These are phyloP conservation scores for Seira ritae DNA, from an alignment of 2,888 invertebrate species.

Conservation along the genomic window DNA sequence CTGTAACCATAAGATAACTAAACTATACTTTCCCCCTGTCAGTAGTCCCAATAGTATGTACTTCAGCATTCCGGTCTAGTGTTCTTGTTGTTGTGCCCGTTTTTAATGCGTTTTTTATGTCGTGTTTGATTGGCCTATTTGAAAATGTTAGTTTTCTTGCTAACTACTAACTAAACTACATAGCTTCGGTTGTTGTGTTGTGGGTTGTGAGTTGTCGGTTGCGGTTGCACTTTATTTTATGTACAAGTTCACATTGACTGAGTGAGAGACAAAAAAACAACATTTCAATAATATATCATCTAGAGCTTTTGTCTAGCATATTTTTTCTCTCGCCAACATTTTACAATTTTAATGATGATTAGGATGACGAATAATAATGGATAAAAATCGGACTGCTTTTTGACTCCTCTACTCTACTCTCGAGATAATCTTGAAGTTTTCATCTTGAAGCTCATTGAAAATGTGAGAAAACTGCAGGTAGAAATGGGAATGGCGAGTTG, in stretches of 20 bases:
- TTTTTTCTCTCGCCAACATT: background rate
- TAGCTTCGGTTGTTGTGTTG: no score
- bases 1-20: background rate
- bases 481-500: conserved; percentile 52
- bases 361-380: conserved; percentile 1
- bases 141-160: background rate
- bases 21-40: background rate
- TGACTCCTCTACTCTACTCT: background rate
- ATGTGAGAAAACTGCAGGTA: conserved; percentile 58
- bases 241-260: background rate
- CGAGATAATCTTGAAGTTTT: conserved; percentile 7
- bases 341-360: conserved; percentile 11
- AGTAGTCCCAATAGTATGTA: no score
- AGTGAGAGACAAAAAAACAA: background rate
- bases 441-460: conserved; percentile 23
- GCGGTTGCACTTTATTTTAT: background rate
- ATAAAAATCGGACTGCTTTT: conserved; percentile 3
- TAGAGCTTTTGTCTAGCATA: background rate
- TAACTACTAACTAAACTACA: no score
- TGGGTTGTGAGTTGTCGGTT: background rate
- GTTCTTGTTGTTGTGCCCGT: conserved; percentile 9
- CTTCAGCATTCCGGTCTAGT: background rate
- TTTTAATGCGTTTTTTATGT: conserved; percentile 48
- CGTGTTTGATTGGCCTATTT: conserved; percentile 34
- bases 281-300: conserved; percentile 6